Evolutionary conservation across 2,888 invertebrate species (phyloP).

Genomic region (Phymatocera aterrima): DNA sequence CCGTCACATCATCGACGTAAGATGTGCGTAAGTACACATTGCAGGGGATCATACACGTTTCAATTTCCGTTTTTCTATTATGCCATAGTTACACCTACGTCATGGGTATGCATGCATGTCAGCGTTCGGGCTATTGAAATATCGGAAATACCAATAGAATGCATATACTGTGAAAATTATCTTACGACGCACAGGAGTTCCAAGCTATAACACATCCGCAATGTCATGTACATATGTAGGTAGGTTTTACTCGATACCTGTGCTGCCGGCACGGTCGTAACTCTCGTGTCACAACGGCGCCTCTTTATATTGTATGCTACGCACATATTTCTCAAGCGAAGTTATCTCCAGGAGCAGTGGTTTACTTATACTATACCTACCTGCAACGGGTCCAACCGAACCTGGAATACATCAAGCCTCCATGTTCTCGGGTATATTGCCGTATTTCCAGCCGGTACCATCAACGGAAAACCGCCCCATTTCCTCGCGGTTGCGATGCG

Average conservation of each 20-base stretch:
- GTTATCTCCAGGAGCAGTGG: not conserved
- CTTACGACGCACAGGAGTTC: no score
- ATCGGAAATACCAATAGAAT: no score
- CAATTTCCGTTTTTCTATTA: not conserved
- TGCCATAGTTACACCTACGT: no score
- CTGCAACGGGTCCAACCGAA: not conserved
- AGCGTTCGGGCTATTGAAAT: no score
- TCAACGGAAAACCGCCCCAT: slow-evolving; percentile 22
- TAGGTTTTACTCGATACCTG: no score
- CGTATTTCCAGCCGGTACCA: slow-evolving; percentile 7
- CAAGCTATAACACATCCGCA: no score
- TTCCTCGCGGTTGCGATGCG: slow-evolving; percentile 28
- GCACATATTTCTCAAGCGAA: not conserved
- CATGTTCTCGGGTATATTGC: not conserved
- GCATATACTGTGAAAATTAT: no score
- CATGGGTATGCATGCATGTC: no score
- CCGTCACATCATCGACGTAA: not conserved
- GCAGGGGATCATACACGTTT: not conserved
- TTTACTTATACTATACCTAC: not conserved
- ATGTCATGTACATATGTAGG: no score
- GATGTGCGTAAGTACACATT: not conserved
- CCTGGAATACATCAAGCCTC: not conserved
- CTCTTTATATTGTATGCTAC: not conserved
- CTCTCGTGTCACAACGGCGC: not conserved
- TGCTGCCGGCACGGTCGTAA: not conserved